Conservation (phyloP, 2,888 invertebrate genomes). For the Pediacus dermestoides region DNA sequence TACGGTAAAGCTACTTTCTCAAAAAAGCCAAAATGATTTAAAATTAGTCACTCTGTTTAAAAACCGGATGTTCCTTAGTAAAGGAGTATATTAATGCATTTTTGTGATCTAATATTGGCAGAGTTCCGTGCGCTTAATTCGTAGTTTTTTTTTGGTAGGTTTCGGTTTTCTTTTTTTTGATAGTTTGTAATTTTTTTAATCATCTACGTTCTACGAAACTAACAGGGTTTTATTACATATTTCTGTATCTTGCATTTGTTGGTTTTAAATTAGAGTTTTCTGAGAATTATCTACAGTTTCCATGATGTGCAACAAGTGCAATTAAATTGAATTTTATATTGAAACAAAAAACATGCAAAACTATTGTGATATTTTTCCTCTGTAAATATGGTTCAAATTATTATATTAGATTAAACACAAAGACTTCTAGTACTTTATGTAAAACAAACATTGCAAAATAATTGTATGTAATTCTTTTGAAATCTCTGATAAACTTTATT, state of each 20-base stretch:
- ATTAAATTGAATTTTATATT: constrained; percentile 26
- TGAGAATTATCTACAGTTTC: constrained; percentile 31
- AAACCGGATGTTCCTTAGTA: too few relatives aligned
- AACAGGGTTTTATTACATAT: constrained; percentile 38
- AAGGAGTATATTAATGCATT: too few relatives aligned
- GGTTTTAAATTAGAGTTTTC: constrained; percentile 23
- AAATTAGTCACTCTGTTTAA: too few relatives aligned
- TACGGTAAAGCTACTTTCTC: too few relatives aligned
- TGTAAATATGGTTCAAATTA: constrained; percentile 12
- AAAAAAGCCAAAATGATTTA: too few relatives aligned
- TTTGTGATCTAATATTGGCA: too few relatives aligned
- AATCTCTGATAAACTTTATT: constrained; percentile 37
- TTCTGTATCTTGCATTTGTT: constrained; percentile 31
- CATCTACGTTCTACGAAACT: constrained; percentile 30
- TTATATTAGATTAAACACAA: not conserved
- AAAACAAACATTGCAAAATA: constrained; percentile 10
- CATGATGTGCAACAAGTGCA: constrained; percentile 30
- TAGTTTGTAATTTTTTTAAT: constrained; percentile 26
- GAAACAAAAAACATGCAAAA: not conserved
- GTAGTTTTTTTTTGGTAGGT: too few relatives aligned
- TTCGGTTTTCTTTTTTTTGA: constrained; percentile 32
- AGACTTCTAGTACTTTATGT: too few relatives aligned
- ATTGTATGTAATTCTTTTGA: constrained; percentile 36
- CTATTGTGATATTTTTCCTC: constrained; percentile 23
- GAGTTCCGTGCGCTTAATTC: too few relatives aligned